phyloP scores from a whole-genome alignment of 1,140 invertebrate genomes.

The Temnothorax longispinosus region DNA sequence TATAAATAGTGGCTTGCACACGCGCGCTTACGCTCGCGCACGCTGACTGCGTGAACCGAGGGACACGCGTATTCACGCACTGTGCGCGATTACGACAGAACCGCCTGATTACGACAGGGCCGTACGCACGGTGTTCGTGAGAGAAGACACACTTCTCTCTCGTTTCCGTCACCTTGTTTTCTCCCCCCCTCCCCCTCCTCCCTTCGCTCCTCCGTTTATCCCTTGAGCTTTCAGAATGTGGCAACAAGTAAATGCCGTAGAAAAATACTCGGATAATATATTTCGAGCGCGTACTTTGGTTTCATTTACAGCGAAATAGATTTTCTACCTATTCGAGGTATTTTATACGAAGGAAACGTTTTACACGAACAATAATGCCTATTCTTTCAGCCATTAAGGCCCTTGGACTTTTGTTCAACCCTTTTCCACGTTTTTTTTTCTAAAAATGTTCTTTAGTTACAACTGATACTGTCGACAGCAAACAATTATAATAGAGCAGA shows the following conservation, averaged over 20 bases:
- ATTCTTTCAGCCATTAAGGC: not conserved
- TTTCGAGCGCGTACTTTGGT: not conserved
- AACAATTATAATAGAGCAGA: constrained; percentile 8
- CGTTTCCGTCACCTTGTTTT: not conserved
- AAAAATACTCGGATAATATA: not conserved
- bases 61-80: constrained; percentile 57
- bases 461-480: not conserved
- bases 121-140: not conserved
- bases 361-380: not conserved
- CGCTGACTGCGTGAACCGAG: constrained; percentile 48
- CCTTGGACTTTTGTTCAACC: not conserved
- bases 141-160: constrained; percentile 34
- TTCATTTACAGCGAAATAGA: not conserved
- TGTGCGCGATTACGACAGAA: constrained; percentile 40
- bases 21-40: constrained; percentile 51
- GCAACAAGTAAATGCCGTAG: not conserved
- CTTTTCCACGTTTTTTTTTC: not conserved
- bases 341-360: not conserved
- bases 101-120: constrained; percentile 56
- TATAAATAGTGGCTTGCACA: constrained; percentile 65
- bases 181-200: not conserved
- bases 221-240: not conserved
- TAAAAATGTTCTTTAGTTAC: constrained; percentile 16
- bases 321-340: not conserved
- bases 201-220: not conserved